phyloP scores from a whole-genome alignment of 2,797 vertebrate species.

The Schizothorax lantsangensis region DNA sequence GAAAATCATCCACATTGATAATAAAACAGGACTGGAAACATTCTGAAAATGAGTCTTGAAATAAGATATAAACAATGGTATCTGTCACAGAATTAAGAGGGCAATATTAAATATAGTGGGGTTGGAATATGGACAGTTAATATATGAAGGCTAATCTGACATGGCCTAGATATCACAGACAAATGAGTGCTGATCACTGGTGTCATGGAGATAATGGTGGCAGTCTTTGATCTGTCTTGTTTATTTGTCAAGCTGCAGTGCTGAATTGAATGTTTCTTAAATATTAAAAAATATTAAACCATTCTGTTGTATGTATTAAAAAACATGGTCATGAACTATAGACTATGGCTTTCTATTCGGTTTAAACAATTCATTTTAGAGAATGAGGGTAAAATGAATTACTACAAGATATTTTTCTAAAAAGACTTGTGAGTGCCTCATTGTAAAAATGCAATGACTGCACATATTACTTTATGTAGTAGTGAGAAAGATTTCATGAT shows the following conservation, averaged over 20 bases:
- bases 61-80: not conserved
- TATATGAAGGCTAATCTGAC: constrained; percentile 7
- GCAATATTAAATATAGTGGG: not conserved
- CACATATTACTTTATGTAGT: not conserved
- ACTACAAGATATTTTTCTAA: not conserved
- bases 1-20: not conserved
- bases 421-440: not conserved
- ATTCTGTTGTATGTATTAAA: constrained; percentile 3
- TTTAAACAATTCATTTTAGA: not conserved
- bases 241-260: not conserved
- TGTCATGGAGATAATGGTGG: constrained; percentile 11
- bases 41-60: not conserved
- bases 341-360: not conserved
- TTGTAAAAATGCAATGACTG: not conserved
- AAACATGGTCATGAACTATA: not conserved
- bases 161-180: constrained; percentile 15
- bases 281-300: not conserved
- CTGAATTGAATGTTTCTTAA: not conserved
- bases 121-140: not conserved
- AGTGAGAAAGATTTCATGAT: not conserved
- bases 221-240: constrained; percentile 26
- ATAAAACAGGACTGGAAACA: not conserved
- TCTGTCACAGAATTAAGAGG: not conserved
- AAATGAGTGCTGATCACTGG: constrained; percentile 4
- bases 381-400: not conserved